A percentile compares a stretch with the other conserved stretches of the same genome.
Conservation (phyloP, 2,113 vertebrate genomes). For the Rhineura floridana region DNA sequence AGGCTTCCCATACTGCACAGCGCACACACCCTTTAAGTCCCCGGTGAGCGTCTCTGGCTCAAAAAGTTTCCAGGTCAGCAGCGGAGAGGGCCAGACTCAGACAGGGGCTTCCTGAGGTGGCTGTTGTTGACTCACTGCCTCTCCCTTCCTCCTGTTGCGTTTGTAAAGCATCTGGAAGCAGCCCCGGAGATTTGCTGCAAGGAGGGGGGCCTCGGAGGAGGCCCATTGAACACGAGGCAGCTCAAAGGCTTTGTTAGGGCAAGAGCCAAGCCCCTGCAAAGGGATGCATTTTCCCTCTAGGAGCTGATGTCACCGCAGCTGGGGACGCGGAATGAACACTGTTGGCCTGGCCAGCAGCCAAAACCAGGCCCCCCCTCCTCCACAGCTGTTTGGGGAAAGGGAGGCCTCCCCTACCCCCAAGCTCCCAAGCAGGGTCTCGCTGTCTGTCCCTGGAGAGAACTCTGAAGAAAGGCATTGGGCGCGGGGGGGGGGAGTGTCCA, state of each 20-base stretch:
- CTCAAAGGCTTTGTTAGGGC: background rate
- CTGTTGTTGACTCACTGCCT: no score
- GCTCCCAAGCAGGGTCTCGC: background rate
- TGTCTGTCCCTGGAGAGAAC: no score
- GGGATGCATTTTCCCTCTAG: background rate
- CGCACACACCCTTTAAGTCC: no score
- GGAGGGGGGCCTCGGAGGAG: background rate
- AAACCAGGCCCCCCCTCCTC: background rate
- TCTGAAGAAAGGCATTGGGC: no score
- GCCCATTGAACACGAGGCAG: background rate
- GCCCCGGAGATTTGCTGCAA: no score
- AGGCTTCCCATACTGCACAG: no score
- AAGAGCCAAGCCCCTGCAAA: no score
- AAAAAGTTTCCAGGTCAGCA: no score
- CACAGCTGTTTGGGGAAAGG: background rate
- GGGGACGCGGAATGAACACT: background rate
- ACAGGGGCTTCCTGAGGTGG: no score
- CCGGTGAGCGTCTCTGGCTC: no score
- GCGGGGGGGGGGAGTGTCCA: no score
- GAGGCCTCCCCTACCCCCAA: background rate
- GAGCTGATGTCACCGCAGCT: background rate
- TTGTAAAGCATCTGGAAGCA: background rate
- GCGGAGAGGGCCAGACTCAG: no score
- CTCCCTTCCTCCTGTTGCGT: background rate
- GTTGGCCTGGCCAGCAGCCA: background rate